Conservation (phyloP, 2,113 vertebrate species). For the Gobius niger region DNA sequence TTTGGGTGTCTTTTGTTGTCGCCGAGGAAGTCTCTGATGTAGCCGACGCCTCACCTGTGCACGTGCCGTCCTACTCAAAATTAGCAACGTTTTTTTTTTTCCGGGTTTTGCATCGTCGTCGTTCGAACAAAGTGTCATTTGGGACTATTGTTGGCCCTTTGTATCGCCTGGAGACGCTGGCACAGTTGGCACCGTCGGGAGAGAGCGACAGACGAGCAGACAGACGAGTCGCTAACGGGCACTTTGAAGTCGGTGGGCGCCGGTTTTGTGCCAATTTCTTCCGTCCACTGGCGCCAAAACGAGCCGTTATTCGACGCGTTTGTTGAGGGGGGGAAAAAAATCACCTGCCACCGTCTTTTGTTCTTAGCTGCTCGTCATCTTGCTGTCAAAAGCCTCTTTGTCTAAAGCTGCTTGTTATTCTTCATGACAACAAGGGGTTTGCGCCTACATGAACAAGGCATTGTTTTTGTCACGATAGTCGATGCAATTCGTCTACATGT, state of each 20-base stretch:
- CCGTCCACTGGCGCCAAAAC: neutral
- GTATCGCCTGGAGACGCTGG: constrained; percentile 44
- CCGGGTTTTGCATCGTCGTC: neutral
- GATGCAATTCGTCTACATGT: too few relatives aligned
- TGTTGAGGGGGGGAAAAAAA: neutral
- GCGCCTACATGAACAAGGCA: neutral
- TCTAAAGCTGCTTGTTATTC: constrained; percentile 27
- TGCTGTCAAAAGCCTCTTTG: constrained; percentile 59
- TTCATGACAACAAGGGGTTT: neutral
- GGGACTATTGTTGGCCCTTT: constrained; percentile 38
- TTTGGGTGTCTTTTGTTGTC: neutral
- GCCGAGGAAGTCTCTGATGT: neutral
- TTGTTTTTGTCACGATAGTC: neutral
- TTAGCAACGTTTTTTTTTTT: neutral
- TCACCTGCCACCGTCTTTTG: constrained; percentile 58
- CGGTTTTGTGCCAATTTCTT: neutral
- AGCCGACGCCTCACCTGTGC: neutral
- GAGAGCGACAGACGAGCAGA: constrained; percentile 5
- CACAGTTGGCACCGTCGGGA: constrained; percentile 41
- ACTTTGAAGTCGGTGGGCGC: constrained; percentile 1
- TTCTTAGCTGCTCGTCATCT: constrained; percentile 50
- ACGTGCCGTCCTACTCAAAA: neutral
- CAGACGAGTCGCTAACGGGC: neutral
- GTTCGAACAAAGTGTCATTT: neutral
- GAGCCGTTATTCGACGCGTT: neutral